These are phyloP conservation scores for Scaeva pyrastri DNA, from an alignment of 2,888 invertebrate species.

Conservation along the genomic window DNA sequence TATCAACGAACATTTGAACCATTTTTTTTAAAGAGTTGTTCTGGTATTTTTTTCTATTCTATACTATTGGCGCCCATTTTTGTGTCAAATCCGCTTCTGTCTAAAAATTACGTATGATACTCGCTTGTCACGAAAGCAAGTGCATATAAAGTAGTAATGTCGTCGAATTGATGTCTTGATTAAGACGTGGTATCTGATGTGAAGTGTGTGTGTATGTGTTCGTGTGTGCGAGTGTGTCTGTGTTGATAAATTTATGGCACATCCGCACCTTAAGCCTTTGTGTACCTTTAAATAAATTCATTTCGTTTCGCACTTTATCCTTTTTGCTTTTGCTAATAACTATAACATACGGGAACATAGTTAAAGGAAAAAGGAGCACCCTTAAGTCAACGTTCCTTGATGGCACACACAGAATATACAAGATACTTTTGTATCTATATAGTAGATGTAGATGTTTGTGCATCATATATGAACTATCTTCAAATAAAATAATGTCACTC, in stretches of 20 bases:
- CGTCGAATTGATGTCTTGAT: conserved; percentile 49
- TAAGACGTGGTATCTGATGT: conserved; percentile 38
- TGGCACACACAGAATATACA: not conserved
- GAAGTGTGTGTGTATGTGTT: conserved; percentile 41
- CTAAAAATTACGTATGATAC: not conserved
- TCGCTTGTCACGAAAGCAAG: not conserved
- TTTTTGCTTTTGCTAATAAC: not conserved
- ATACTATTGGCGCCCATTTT: not conserved
- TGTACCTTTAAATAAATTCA: conserved; percentile 30
- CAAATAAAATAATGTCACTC: conserved; percentile 65
- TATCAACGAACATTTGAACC: too few species aligned
- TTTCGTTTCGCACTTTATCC: conserved; percentile 20
- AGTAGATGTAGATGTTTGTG: not conserved
- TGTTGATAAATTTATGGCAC: conserved; percentile 49
- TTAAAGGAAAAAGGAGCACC: conserved; percentile 28
- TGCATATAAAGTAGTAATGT: conserved; percentile 45
- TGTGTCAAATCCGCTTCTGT: not conserved
- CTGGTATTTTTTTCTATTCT: too few species aligned
- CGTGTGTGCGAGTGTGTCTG: too few species aligned
- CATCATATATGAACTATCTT: conserved; percentile 50
- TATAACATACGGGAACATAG: conserved; percentile 9
- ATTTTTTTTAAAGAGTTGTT: too few species aligned
- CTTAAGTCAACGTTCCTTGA: conserved; percentile 1
- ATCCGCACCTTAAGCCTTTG: conserved; percentile 22
- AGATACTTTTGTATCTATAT: too few species aligned